Base-by-base conservation (phyloP, 2,888 invertebrate genomes). In the Physocephala rufipes region DNA sequence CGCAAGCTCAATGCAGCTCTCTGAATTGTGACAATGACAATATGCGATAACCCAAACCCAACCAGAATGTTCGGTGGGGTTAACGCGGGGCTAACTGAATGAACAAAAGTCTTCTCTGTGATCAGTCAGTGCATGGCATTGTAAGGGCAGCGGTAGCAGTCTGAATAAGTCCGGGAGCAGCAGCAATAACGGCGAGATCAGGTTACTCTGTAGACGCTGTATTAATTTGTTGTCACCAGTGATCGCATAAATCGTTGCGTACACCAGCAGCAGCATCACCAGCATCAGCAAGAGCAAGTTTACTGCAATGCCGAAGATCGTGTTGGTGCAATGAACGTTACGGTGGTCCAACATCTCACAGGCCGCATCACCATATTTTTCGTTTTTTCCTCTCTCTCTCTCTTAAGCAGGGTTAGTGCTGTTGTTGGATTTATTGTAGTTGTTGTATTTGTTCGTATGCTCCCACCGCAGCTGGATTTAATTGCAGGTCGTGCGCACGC, bases 11-110 rank as follows among this genome's bases (percentile, higher is more conserved):
- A n/a, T n/a, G n/a, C n/a, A n/a, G n/a, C n/a, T n/a, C 61, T 24
- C 59, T 49, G 74, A 70, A 84, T 82, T 85, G 85, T 85, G 85
- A 85, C 85, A 85, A 85, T 85, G 85, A 85, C 85, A 85, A 85
- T 85, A 84, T 85, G 83, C 84, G 85, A 85, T 70, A 67, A 68
- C 36, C 43, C 43, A 55, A 61, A 61, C 51, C 70, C 67, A 51
- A 19, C 45, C 62, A 71, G 61, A 61, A 47, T 24, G 61, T 15
- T 43, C 15, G 13, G 64, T 61, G 30, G 45, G 61, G 55, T 30
- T n/a, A 47, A 45, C 15, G 70, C 66, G 55, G 67, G 49, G n/a
- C 16, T 55, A 55, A 67, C 47, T 26, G 16, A 45, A n/a, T 16
- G 63, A 63, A 63, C 63, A 63, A 47, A 47, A 53, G 53, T 19